Base-by-base conservation (phyloP, 2,888 invertebrate species). In the Lamellibrachia satsuma region DNA sequence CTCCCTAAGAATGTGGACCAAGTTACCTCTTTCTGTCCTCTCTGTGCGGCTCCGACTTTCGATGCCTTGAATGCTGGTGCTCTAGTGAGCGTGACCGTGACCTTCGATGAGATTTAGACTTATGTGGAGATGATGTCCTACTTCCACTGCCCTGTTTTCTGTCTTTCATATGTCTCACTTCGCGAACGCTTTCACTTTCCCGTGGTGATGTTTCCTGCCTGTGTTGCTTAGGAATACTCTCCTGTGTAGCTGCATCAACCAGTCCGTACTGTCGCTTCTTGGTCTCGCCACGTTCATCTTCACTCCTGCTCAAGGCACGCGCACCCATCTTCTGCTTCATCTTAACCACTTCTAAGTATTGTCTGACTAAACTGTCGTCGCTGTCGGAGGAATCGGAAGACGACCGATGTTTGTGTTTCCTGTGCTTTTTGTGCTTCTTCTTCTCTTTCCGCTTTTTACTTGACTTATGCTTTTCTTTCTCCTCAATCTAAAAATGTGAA, bases 361-460 rank as follows among this genome's bases (percentile, higher is more conserved):
- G 94, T 39, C 95, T 95, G 93, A 96, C 93, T 1, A 96, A 90
- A 60, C 95, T 95, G 94, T 96, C 95, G 52, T 95, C 95, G 60
- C 55, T 93, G 39, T 93, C 93, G 91, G 94, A 94, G 51, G 94
- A 94, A 92, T 94, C 94, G 90, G 93, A 94, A 60, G 92, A 57
- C 75, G 55, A 52, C 52, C 39, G 51, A 7, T 93, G 91, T 75
- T 93, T 92, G 91, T 55, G 39, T 91, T 92, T 90, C n/a, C n/a
- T 52, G 91, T 51, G 92, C 7, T 92, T 95, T 95, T 94, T 93
- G 90, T 93, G 93, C 90, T 95, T 96, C 93, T 96, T 96, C 93
- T 96, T 96, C 96, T 95, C 95, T 92, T 95, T 97, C 96, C 93
- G 97, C 97, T 95, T 97, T 97, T 94, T 94, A 91, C 94, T 95